Conservation (phyloP, 1,140 invertebrate genomes). For the Tyrophagus putrescentiae region DNA sequence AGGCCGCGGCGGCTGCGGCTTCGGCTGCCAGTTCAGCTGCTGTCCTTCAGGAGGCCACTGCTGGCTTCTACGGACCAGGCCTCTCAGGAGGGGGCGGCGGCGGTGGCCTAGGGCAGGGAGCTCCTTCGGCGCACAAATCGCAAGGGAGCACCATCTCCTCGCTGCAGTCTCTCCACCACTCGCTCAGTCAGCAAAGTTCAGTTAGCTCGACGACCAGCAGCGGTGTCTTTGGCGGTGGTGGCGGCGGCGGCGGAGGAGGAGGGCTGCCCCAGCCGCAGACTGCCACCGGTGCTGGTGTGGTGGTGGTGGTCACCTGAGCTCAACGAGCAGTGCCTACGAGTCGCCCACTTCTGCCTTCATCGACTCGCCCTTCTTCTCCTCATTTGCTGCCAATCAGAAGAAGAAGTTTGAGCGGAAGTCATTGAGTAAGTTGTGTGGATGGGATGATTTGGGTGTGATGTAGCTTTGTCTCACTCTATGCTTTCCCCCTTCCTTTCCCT, state of each 20-base stretch:
- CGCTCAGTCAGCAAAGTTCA: neutral
- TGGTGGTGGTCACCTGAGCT: neutral
- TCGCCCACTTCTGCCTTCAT: neutral
- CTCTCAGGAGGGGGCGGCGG: neutral
- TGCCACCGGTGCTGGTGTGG: neutral
- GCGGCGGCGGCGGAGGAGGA: neutral
- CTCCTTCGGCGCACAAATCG: neutral
- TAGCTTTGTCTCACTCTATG: neutral
- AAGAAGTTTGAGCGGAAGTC: constrained; percentile 5
- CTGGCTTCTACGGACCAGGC: neutral
- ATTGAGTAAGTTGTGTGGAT: constrained; percentile 8
- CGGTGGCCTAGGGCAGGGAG: neutral
- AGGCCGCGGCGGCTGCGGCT: neutral
- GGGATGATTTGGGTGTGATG: neutral
- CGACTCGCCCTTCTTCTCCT: constrained; percentile 8
- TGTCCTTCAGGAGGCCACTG: neutral
- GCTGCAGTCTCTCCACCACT: neutral
- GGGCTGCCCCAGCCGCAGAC: neutral
- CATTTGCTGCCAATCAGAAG: neutral
- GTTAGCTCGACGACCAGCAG: constrained; percentile 3
- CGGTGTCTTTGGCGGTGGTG: neutral
- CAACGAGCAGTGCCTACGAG: neutral
- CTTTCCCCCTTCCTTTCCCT: neutral
- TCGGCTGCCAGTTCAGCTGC: neutral
- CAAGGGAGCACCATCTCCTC: neutral